Base-by-base conservation (phyloP, 2,888 invertebrate genomes). In the Therioaphis trifolii region DNA sequence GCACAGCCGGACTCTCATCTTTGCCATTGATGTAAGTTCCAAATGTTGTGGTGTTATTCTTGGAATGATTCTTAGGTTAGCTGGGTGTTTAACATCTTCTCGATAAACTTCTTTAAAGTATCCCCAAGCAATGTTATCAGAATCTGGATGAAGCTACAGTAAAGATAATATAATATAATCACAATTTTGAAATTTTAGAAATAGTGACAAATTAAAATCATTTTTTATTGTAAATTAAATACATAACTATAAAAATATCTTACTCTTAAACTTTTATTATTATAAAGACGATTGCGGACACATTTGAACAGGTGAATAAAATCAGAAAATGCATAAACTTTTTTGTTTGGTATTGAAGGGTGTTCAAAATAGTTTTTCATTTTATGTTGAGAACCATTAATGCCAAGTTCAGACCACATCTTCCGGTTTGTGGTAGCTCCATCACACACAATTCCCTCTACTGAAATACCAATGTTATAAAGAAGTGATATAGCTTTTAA, bases 401-500 rank as follows among this genome's bases (percentile, higher is more conserved):
- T 29, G 2, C 63, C 29, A 29, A 43, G 9, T 69, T 69, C 21
- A 21, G n/a, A 21, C 43, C 40, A 69, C 69, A 69, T 69, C 5
- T 14, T 11, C 1, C 40, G 21, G 21, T 43, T 43, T 11, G 43
- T 43, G 12, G 43, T n/a, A 69, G 40, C n/a, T 43, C 69, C 4
- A 43, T 12, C n/a, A n/a, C n/a, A n/a, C n/a, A n/a, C n/a, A n/a
- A n/a, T n/a, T n/a, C n/a, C n/a, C n/a, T n/a, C n/a, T 43, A 69
- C 43, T 21, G 11, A 12, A 14, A 69, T 43, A 9, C 43, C 69
- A 43, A 43, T 69, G 43, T 69, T 69, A n/a, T 69, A n/a, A 12
- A 69, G 14, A 9, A 69, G 24, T 14, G 12, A n/a, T 12, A 69
- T 69, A 21, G 43, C 69, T 43, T 69, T 69, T 69, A 24, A 69